Percentiles rank a stretch among this genome's conserved stretches.
Evolutionary conservation across 2,888 invertebrate species (phyloP).

Genomic region (Clitarchus hookeri): DNA sequence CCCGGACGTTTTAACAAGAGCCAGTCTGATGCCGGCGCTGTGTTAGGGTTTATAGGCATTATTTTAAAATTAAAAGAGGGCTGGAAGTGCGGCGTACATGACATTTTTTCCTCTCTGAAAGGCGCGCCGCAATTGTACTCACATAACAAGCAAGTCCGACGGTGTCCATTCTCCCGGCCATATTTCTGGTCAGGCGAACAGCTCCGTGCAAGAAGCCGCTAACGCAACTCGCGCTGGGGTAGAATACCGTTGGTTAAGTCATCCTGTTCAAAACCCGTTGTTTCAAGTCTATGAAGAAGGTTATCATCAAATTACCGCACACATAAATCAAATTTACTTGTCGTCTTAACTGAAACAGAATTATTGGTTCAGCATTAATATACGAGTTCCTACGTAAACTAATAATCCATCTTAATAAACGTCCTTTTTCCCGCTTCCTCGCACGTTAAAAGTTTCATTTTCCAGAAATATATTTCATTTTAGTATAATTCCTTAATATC

Average conservation of each 20-base stretch:
- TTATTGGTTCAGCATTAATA: background rate
- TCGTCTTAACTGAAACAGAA: too few species aligned
- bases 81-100: background rate
- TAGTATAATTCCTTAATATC: too few species aligned
- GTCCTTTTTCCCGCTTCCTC: too few species aligned
- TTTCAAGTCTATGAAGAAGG: too few species aligned
- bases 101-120: constrained; percentile 14
- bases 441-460: too few species aligned
- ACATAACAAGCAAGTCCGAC: background rate
- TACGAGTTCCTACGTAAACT: background rate
- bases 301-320: background rate
- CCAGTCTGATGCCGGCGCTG: background rate
- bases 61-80: constrained; percentile 10
- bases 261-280: too few species aligned
- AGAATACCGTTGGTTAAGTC: too few species aligned
- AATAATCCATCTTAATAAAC: too few species aligned
- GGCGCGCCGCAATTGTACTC: constrained; percentile 8
- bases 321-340: background rate
- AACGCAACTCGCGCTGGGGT: background rate
- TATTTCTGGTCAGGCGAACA: background rate
- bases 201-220: background rate
- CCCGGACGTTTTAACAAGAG: background rate
- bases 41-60: constrained; percentile 14
- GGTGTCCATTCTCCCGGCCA: background rate
- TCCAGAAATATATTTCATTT: too few species aligned